Conservation (phyloP, 1,140 invertebrate species). For the Procambarus clarkii region DNA sequence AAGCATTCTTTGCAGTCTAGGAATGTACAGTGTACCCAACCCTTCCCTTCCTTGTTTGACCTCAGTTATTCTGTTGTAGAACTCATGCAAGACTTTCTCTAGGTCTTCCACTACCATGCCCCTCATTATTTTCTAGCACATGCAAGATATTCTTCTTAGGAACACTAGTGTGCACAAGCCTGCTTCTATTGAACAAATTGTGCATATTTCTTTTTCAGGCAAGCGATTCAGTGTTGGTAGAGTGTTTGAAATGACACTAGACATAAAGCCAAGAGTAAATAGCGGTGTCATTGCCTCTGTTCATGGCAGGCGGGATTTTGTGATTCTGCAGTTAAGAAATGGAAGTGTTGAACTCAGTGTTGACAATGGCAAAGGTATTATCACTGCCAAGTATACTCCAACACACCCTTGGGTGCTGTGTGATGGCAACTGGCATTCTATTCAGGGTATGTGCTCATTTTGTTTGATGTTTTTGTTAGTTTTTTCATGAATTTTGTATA, state of each 20-base stretch:
- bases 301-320: slow-evolving; percentile 86
- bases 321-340: slow-evolving; percentile 91
- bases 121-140: too few relatives aligned
- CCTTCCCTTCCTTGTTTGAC: too few relatives aligned
- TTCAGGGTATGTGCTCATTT: slow-evolving; percentile 82
- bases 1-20: too few relatives aligned
- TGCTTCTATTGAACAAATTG: too few relatives aligned
- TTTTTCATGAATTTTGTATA: too few relatives aligned
- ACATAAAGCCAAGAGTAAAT: slow-evolving; percentile 90
- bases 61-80: too few relatives aligned
- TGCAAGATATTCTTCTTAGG: too few relatives aligned
- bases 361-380: slow-evolving; percentile 88
- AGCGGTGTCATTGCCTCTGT: slow-evolving; percentile 87
- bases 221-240: slow-evolving; percentile 83
- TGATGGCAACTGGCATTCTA: slow-evolving; percentile 95
- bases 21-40: too few relatives aligned
- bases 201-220: slow-evolving; percentile 26
- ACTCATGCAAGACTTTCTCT: too few relatives aligned
- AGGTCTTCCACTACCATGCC: too few relatives aligned
- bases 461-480: too few relatives aligned
- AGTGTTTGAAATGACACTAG: slow-evolving; percentile 87
- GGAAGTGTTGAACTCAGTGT: slow-evolving; percentile 86
- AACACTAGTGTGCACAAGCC: too few relatives aligned
- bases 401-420: slow-evolving; percentile 86
- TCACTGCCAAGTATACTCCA: slow-evolving; percentile 85